Percentiles rank a stretch among this genome's conserved stretches.
These are phyloP conservation scores for Malurus alboscapulatus DNA, from an alignment of 2,113 vertebrate genomes.

Conservation along the genomic window DNA sequence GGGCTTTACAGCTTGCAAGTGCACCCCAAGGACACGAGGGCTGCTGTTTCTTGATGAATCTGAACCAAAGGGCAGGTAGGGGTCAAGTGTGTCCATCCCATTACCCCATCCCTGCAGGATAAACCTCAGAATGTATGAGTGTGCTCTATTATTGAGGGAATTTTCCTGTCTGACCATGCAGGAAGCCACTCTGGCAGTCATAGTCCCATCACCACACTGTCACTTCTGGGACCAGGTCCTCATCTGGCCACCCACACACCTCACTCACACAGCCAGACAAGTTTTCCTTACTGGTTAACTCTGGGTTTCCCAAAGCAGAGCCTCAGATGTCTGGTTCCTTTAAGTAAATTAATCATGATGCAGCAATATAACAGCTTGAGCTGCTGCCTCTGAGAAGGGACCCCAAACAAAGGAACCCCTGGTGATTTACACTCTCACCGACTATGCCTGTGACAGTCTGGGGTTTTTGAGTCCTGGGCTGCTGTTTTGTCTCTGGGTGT, in stretches of 20 bases:
- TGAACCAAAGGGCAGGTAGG: not conserved
- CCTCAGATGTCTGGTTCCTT: not conserved
- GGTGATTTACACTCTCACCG: not conserved
- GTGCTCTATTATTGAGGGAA: not conserved
- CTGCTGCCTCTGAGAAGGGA: not conserved
- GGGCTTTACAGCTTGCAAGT: not conserved
- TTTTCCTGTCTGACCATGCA: not conserved
- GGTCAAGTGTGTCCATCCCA: not conserved
- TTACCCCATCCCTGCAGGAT: not conserved
- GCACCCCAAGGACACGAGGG: not conserved
- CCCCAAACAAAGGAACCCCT: not conserved
- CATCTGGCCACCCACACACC: not conserved
- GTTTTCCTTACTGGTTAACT: not conserved
- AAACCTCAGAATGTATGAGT: not conserved
- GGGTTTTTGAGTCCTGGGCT: not conserved
- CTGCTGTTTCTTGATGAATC: not conserved
- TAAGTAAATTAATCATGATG: not conserved
- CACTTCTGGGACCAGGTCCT: not conserved
- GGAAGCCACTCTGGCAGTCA: not conserved
- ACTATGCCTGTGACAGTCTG: not conserved
- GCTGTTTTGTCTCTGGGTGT: not conserved
- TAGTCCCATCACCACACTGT: not conserved
- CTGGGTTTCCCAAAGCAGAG: not conserved
- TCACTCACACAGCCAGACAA: not conserved
- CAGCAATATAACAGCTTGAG: not conserved